These are phyloP conservation scores for Psittacara wagleri DNA, from an alignment of 2,113 vertebrate genomes.

Conservation along the genomic window DNA sequence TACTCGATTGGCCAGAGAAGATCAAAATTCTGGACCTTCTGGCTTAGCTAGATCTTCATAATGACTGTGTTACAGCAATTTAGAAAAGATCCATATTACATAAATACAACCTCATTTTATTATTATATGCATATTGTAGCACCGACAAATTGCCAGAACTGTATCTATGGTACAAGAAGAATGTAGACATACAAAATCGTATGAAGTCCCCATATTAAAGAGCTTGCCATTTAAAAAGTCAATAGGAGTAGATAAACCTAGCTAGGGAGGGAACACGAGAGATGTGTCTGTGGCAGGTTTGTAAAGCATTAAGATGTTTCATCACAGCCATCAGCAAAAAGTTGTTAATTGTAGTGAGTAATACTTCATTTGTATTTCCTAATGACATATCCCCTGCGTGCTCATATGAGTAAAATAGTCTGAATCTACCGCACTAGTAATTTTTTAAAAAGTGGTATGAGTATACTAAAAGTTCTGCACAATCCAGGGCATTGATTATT, in stretches of 20 bases:
- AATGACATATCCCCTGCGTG: not conserved
- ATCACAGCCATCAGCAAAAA: not conserved
- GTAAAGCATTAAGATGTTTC: not conserved
- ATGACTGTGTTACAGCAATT: not conserved
- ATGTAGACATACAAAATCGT: not conserved
- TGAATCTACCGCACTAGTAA: not conserved
- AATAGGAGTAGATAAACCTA: not conserved
- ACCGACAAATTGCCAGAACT: fast-evolving
- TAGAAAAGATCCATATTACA: not conserved
- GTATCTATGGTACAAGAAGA: not conserved
- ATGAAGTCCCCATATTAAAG: not conserved
- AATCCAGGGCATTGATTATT: not conserved
- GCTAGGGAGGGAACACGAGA: not conserved
- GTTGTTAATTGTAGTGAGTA: not conserved
- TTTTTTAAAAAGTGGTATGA: not conserved
- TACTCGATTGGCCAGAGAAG: not conserved
- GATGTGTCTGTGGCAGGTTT: not conserved
- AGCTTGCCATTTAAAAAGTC: not conserved
- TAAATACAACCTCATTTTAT: not conserved
- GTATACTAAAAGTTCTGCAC: not conserved
- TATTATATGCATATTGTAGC: not conserved
- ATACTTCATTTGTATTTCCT: not conserved
- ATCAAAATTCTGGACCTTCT: not conserved
- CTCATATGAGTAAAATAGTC: not conserved
- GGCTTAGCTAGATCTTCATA: not conserved